These are phyloP conservation scores for Pachyrhynchus sulphureomaculatus DNA, from an alignment of 1,140 invertebrate genomes.

Conservation along the genomic window DNA sequence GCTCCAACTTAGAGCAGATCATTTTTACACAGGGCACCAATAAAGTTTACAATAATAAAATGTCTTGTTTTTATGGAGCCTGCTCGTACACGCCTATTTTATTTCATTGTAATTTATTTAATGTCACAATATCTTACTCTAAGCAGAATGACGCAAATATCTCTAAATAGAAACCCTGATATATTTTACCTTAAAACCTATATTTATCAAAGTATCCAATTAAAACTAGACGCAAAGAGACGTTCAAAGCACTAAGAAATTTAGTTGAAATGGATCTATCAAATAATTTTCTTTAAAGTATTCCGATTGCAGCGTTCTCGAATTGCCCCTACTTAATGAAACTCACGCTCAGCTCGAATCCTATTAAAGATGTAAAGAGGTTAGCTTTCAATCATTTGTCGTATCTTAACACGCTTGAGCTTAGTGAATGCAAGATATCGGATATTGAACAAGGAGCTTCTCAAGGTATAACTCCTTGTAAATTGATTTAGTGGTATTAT, in stretches of 20 bases:
- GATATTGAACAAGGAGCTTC: constrained; percentile 78
- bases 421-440: constrained; percentile 77
- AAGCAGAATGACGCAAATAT: too few species aligned
- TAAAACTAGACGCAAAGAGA: constrained; percentile 70
- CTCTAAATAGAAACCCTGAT: too few species aligned
- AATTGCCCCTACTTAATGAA: constrained; percentile 79
- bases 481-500: not conserved
- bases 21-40: too few species aligned
- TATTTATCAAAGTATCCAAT: constrained; percentile 76
- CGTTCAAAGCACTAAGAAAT: constrained; percentile 82
- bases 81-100: too few species aligned
- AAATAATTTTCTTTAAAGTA: constrained; percentile 72
- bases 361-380: constrained; percentile 68
- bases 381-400: constrained; percentile 73
- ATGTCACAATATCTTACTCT: too few species aligned
- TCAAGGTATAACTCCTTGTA: constrained; percentile 55
- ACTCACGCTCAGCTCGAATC: constrained; percentile 77
- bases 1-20: too few species aligned
- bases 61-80: too few species aligned
- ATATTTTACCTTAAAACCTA: too few species aligned
- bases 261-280: constrained; percentile 86
- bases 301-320: constrained; percentile 77
- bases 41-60: too few species aligned
- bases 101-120: too few species aligned
- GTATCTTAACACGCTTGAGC: constrained; percentile 76